A percentile compares a stretch with the other conserved stretches of the same genome.
Conservation (phyloP, 1,140 invertebrate genomes). For the Brachionus plicatilis region DNA sequence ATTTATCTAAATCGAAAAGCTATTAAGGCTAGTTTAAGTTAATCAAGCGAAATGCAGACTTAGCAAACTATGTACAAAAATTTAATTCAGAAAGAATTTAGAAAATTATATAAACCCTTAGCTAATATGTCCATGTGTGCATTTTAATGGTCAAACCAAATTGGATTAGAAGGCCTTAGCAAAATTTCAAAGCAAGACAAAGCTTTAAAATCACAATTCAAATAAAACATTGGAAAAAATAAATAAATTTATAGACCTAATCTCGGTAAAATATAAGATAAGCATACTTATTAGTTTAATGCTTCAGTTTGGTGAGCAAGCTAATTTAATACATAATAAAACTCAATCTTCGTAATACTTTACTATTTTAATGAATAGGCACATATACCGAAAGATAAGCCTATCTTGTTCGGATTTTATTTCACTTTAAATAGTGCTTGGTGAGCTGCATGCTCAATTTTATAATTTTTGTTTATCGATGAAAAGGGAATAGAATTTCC, state of each 20-base stretch:
- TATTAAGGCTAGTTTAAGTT: background rate
- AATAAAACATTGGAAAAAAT: background rate
- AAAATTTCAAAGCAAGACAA: background rate
- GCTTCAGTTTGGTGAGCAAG: background rate
- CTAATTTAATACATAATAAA: background rate
- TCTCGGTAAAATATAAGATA: background rate
- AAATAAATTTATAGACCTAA: background rate
- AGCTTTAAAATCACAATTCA: background rate
- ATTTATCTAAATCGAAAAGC: background rate
- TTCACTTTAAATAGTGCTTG: background rate
- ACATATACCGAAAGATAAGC: background rate
- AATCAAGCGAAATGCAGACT: background rate
- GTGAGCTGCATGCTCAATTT: background rate
- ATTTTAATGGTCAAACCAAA: background rate
- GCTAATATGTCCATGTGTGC: background rate
- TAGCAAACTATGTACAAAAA: background rate
- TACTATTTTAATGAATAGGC: background rate
- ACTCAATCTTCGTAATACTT: background rate
- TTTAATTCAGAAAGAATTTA: background rate
- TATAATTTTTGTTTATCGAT: background rate
- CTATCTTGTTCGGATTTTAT: background rate
- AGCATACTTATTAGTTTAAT: background rate
- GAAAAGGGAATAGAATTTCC: background rate
- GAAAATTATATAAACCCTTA: background rate
- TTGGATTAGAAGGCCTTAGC: background rate